phyloP scores from a whole-genome alignment of 2,797 vertebrate species.

The Danio aesculapii region DNA sequence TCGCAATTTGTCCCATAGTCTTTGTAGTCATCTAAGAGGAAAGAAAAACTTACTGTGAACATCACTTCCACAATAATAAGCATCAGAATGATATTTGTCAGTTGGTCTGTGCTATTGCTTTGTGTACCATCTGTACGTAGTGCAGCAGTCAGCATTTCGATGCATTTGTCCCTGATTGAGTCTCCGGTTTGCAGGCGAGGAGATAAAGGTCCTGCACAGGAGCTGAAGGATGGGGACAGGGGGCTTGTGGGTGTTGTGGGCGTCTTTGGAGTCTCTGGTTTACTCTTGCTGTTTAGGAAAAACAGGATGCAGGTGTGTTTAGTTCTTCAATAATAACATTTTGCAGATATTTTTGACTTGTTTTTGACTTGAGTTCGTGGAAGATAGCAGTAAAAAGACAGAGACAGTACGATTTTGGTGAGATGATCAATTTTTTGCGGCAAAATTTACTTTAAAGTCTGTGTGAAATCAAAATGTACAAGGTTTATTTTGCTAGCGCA shows the following conservation, averaged over 20 bases:
- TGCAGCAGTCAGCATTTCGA: slow-evolving; percentile 91
- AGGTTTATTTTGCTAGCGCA: too few species aligned
- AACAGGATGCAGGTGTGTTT: slow-evolving; percentile 7
- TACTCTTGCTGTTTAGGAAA: slow-evolving; percentile 77
- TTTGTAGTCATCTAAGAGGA: slow-evolving; percentile 87
- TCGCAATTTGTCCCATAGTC: slow-evolving; percentile 91
- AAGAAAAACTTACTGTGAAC: slow-evolving; percentile 25
- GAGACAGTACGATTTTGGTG: too few species aligned
- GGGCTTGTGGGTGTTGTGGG: slow-evolving; percentile 89
- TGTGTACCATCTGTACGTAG: slow-evolving; percentile 88
- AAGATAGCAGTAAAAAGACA: too few species aligned
- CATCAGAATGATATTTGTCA: background rate
- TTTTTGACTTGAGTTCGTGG: too few species aligned
- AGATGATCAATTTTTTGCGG: too few species aligned
- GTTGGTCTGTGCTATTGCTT: background rate
- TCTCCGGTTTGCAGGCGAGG: slow-evolving; percentile 88
- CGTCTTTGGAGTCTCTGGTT: slow-evolving; percentile 79
- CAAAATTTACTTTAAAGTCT: too few species aligned
- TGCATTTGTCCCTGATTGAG: slow-evolving; percentile 93
- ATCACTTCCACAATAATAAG: background rate
- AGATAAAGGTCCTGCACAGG: slow-evolving; percentile 77
- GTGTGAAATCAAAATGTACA: too few species aligned
- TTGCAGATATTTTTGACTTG: too few species aligned
- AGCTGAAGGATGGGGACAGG: slow-evolving; percentile 80
- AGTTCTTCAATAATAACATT: slow-evolving; percentile 12